Evolutionary conservation across 2,797 vertebrate species (phyloP).

Genomic region (Ctenosaura bakeri): DNA sequence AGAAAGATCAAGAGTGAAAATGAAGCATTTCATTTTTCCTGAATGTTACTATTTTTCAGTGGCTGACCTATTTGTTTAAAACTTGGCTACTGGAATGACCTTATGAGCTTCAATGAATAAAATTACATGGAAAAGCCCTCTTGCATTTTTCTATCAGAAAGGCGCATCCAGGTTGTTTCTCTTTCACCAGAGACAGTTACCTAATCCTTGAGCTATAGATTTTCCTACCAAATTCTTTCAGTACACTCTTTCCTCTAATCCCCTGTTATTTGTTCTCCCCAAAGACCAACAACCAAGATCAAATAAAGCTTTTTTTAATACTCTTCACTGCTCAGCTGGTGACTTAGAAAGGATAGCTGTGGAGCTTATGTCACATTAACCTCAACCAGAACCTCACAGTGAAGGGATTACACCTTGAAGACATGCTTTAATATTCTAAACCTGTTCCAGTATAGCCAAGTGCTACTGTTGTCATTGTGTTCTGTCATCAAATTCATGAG

Average conservation of each 20-base stretch:
- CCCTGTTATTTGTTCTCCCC: slow-evolving; percentile 55
- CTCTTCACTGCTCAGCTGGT: slow-evolving; percentile 15
- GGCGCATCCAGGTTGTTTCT: slow-evolving; percentile 36
- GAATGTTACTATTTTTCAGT: slow-evolving; percentile 20
- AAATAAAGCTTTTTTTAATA: slow-evolving; percentile 54
- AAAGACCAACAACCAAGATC: slow-evolving; percentile 47
- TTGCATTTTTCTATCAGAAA: slow-evolving; percentile 43
- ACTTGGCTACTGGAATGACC: slow-evolving; percentile 32
- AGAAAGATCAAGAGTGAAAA: slow-evolving; percentile 17
- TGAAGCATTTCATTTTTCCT: neutral
- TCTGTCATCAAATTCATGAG: slow-evolving; percentile 37
- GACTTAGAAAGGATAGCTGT: slow-evolving; percentile 50
- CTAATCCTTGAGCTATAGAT: slow-evolving; percentile 49
- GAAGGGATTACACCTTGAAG: slow-evolving; percentile 48
- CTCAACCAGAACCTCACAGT: slow-evolving; percentile 37
- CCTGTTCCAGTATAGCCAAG: slow-evolving; percentile 24
- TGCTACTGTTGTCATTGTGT: slow-evolving; percentile 2
- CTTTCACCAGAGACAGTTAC: slow-evolving; percentile 35
- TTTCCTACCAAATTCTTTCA: slow-evolving; percentile 51
- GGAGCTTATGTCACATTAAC: slow-evolving; percentile 55
- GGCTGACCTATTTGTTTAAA: slow-evolving; percentile 33
- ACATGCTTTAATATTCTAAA: slow-evolving; percentile 39
- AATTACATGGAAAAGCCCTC: slow-evolving; percentile 38
- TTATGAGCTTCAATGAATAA: slow-evolving; percentile 32
- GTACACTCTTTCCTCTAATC: slow-evolving; percentile 34